phyloP scores from a whole-genome alignment of 2,888 invertebrate genomes.

The Megalurothrips usitatus region DNA sequence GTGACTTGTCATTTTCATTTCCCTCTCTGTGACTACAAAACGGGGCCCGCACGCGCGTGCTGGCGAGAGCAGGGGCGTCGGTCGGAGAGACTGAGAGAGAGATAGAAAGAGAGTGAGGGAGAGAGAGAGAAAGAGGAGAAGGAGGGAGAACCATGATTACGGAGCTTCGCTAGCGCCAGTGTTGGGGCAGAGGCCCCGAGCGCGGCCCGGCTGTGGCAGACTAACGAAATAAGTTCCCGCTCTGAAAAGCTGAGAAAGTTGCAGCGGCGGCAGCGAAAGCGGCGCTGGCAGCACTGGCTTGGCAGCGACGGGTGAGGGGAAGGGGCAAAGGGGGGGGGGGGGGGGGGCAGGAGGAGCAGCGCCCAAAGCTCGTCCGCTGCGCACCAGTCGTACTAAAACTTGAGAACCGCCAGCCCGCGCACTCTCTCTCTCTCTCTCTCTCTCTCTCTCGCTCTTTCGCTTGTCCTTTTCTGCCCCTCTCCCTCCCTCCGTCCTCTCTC shows the following conservation, averaged over 20 bases:
- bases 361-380: conserved; percentile 2
- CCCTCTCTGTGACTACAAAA: no score
- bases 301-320: not conserved
- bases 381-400: conserved; percentile 20
- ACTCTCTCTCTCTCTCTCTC: no score
- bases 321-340: not conserved
- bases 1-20: no score
- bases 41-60: no score
- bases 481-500: not conserved
- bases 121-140: no score
- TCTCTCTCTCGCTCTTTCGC: no score
- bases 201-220: not conserved
- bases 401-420: not conserved
- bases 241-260: conserved; percentile 26
- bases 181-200: no score
- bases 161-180: no score
- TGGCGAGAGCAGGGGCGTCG: no score
- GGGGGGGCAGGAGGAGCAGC: not conserved
- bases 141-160: no score
- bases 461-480: not conserved
- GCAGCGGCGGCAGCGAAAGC: not conserved
- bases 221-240: conserved; percentile 24
- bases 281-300: not conserved
- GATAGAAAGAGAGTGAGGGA: no score
- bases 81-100: no score